A percentile compares a stretch with the other conserved stretches of the same genome.
These are phyloP conservation scores for Ptychochromis oligacanthus DNA, from an alignment of 2,113 vertebrate genomes.

Conservation along the genomic window DNA sequence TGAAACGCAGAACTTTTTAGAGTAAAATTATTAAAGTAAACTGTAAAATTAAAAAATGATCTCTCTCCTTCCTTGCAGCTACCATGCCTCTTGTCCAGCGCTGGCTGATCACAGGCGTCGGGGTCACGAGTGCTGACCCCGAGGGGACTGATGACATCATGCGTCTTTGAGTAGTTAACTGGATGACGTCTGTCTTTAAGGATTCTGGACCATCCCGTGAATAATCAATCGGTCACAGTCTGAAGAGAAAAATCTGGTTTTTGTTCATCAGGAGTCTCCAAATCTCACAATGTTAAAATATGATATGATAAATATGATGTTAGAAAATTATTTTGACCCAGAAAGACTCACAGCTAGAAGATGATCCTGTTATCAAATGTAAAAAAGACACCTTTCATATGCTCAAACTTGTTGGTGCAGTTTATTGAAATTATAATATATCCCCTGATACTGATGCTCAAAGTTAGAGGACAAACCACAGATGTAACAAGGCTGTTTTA, in stretches of 20 bases:
- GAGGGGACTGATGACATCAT: conserved; percentile 18
- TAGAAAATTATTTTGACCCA: background rate
- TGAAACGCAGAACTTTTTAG: background rate
- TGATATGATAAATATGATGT: too few relatives aligned
- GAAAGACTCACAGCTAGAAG: background rate
- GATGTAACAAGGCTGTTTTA: too few relatives aligned
- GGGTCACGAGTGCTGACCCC: background rate
- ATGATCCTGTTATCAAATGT: background rate
- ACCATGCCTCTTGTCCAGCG: conserved; percentile 10
- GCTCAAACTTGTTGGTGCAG: too few relatives aligned
- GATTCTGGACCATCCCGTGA: too few relatives aligned
- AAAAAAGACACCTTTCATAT: too few relatives aligned
- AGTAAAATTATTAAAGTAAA: background rate
- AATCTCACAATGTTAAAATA: background rate
- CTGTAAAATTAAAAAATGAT: background rate
- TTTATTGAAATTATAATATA: too few relatives aligned
- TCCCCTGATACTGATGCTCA: too few relatives aligned
- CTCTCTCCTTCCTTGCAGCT: background rate
- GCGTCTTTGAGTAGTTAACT: conserved; percentile 13
- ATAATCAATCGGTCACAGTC: too few relatives aligned
- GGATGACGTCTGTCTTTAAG: background rate
- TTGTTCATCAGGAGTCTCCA: too few relatives aligned
- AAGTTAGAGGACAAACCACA: too few relatives aligned
- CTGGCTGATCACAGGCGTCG: conserved; percentile 18
- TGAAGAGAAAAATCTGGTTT: background rate